Evolutionary conservation across 2,113 vertebrate species (phyloP).

Genomic region (Physeter macrocephalus): DNA sequence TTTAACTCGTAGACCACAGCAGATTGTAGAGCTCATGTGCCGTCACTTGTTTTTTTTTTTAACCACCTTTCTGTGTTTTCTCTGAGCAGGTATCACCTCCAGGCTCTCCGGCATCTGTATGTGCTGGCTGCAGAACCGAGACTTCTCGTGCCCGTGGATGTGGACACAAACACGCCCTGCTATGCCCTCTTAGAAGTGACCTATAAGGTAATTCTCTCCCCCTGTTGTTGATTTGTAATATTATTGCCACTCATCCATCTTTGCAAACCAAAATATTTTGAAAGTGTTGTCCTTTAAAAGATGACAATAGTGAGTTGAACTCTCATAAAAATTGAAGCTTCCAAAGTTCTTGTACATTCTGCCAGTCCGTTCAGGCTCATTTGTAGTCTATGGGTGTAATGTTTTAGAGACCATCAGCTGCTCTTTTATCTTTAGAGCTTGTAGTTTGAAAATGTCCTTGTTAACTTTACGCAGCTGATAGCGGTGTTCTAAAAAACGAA

Average conservation of each 20-base stretch:
- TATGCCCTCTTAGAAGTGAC: slow-evolving; percentile 96
- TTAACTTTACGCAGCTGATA: neutral
- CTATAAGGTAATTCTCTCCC: slow-evolving; percentile 84
- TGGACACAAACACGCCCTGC: slow-evolving; percentile 93
- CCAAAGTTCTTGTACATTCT: neutral
- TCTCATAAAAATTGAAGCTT: neutral
- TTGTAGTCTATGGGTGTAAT: neutral
- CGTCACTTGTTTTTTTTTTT: neutral
- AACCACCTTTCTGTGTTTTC: neutral
- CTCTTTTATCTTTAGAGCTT: neutral
- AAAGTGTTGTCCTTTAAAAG: neutral
- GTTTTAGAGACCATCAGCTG: neutral
- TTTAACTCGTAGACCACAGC: too few species aligned
- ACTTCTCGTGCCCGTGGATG: slow-evolving; percentile 94
- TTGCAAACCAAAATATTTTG: neutral
- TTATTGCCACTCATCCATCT: neutral
- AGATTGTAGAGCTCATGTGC: too few species aligned
- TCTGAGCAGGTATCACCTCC: slow-evolving; percentile 91
- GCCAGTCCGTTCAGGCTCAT: neutral
- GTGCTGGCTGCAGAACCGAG: slow-evolving; percentile 94
- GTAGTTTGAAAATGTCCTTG: neutral
- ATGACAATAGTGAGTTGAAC: neutral
- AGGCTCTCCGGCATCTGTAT: slow-evolving; percentile 94
- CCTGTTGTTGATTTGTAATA: neutral
- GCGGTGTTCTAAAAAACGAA: neutral